A percentile compares a stretch with the other conserved stretches of the same genome.
Conservation (phyloP, 2,113 vertebrate species). For the Pleuronectes platessa region DNA sequence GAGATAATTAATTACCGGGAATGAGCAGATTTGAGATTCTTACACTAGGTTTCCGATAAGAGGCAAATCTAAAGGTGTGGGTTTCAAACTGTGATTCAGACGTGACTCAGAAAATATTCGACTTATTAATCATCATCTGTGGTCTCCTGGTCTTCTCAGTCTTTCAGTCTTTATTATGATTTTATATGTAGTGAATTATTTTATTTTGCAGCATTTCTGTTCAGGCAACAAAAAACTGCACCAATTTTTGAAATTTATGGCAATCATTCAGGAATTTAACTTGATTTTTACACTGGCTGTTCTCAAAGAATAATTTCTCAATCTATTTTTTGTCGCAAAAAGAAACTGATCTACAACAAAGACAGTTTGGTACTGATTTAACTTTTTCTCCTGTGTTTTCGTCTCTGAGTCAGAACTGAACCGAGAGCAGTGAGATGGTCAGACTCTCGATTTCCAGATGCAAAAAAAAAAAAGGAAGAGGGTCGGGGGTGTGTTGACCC, state of each 20-base stretch:
- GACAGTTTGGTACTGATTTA: neutral
- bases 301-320: neutral
- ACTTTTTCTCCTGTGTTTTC: constrained; percentile 24
- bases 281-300: neutral
- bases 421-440: neutral
- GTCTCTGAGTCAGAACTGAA: constrained; percentile 12
- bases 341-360: neutral
- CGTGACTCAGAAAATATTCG: too few relatives aligned
- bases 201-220: neutral
- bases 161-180: neutral
- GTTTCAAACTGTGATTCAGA: neutral
- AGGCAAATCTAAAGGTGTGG: neutral
- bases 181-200: neutral
- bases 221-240: neutral
- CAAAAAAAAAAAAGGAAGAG: neutral
- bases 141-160: neutral
- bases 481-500: neutral
- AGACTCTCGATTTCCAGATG: neutral
- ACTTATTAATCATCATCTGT: neutral
- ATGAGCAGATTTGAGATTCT: neutral
- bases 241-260: neutral
- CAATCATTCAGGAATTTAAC: neutral
- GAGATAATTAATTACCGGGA: too few relatives aligned
- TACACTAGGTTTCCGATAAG: neutral
- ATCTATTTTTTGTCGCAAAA: too few relatives aligned